A percentile compares a stretch with the other conserved stretches of the same genome.
These are phyloP conservation scores for Tineola bisselliella DNA, from an alignment of 2,888 invertebrate species.

Conservation along the genomic window DNA sequence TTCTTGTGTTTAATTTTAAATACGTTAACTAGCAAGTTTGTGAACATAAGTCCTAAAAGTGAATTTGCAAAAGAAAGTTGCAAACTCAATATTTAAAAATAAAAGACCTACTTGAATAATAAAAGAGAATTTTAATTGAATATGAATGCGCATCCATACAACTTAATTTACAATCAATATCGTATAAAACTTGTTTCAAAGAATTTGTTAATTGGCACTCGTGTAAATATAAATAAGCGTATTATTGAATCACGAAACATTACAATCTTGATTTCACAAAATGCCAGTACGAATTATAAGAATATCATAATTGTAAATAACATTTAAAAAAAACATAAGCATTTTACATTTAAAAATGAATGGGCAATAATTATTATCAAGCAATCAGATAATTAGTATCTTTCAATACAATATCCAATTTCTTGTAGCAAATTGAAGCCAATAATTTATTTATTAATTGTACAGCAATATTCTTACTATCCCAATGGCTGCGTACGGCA, in stretches of 20 bases:
- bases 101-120: no score
- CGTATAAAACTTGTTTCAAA: slow-evolving; percentile 45
- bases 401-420: background rate
- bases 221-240: background rate
- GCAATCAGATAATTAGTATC: background rate
- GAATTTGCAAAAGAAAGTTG: background rate
- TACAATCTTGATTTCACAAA: background rate
- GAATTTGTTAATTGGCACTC: slow-evolving; percentile 47
- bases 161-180: slow-evolving; percentile 55
- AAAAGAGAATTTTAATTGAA: background rate
- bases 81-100: no score
- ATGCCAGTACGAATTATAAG: background rate
- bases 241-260: background rate
- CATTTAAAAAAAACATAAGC: background rate
- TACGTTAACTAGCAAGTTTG: no score
- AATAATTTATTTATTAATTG: no score
- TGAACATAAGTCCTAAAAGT: background rate
- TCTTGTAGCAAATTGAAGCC: no score
- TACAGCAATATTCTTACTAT: no score
- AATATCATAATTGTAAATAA: background rate
- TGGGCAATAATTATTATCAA: background rate
- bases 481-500: no score
- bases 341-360: background rate
- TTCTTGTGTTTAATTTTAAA: no score
- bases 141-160: slow-evolving; percentile 27